Evolutionary conservation across 1,140 invertebrate genomes (phyloP).

Genomic region (Diorhabda sublineata): DNA sequence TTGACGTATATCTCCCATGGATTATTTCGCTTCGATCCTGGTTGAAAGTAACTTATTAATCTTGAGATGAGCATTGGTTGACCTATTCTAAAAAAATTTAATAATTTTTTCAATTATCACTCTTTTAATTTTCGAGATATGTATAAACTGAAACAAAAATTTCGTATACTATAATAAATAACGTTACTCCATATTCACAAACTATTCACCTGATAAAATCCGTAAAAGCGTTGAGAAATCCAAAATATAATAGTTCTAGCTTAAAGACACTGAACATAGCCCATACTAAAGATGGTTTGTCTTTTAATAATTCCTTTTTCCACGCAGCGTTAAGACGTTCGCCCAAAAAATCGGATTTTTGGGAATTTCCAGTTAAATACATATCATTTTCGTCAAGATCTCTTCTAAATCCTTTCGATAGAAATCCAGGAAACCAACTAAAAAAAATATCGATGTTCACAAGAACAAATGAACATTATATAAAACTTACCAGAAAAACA

Average conservation of each 20-base stretch:
- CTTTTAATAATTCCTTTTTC: not conserved
- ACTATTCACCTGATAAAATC: not conserved
- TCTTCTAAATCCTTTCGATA: not conserved
- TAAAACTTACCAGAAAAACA: not conserved
- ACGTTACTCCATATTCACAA: too few relatives aligned
- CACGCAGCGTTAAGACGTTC: not conserved
- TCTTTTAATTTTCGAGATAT: too few relatives aligned
- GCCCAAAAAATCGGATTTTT: not conserved
- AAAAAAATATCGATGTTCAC: not conserved
- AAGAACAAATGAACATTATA: not conserved
- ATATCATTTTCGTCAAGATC: constrained; percentile 9
- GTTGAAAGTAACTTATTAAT: not conserved
- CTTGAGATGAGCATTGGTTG: constrained; percentile 5
- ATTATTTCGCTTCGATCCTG: not conserved
- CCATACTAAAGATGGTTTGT: not conserved
- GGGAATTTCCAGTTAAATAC: not conserved
- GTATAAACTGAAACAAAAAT: too few relatives aligned
- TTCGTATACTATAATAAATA: too few relatives aligned
- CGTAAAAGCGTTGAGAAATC: not conserved
- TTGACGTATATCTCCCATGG: not conserved
- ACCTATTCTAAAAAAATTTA: constrained; percentile 1
- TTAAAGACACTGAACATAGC: not conserved
- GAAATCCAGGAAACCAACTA: not conserved
- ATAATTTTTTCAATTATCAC: too few relatives aligned
- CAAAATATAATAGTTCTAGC: not conserved